Evolutionary conservation across 2,113 vertebrate species (phyloP).

Genomic region (Xyliphius kryptos): DNA sequence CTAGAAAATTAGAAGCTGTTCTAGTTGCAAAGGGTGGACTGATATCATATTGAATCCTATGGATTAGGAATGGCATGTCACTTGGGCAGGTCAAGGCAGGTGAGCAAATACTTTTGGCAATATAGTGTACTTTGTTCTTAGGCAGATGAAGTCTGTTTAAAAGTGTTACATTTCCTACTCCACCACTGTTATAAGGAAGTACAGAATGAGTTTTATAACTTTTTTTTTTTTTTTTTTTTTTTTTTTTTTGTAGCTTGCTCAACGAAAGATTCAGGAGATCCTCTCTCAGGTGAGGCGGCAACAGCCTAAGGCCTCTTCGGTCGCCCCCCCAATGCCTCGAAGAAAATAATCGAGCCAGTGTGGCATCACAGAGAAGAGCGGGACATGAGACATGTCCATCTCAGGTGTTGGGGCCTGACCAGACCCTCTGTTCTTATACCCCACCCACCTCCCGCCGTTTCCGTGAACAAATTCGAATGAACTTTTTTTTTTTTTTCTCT

Average conservation of each 20-base stretch:
- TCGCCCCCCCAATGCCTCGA: constrained; percentile 73
- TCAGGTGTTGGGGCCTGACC: constrained; percentile 53
- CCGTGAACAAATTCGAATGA: constrained; percentile 51
- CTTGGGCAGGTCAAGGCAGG: too few relatives aligned
- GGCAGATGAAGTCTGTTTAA: too few relatives aligned
- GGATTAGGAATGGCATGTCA: too few relatives aligned
- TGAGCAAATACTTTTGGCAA: too few relatives aligned
- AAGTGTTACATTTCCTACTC: too few relatives aligned
- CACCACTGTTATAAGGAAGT: too few relatives aligned
- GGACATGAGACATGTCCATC: constrained; percentile 56
- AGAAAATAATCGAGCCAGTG: constrained; percentile 79
- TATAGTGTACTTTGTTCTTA: too few relatives aligned
- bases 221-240: neutral
- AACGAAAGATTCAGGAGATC: constrained; percentile 99
- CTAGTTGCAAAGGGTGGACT: too few relatives aligned
- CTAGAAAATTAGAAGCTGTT: too few relatives aligned
- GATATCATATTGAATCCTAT: too few relatives aligned
- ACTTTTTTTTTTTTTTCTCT: neutral
- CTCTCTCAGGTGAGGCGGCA: constrained; percentile 89
- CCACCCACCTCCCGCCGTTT: constrained; percentile 68
- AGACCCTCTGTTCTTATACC: constrained; percentile 45
- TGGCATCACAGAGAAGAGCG: constrained; percentile 54
- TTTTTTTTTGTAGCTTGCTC: constrained; percentile 74
- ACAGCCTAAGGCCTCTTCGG: constrained; percentile 73
- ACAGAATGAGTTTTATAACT: too few relatives aligned